Evolutionary conservation across 2,113 vertebrate genomes (phyloP).

Genomic region (Mixornis gularis): DNA sequence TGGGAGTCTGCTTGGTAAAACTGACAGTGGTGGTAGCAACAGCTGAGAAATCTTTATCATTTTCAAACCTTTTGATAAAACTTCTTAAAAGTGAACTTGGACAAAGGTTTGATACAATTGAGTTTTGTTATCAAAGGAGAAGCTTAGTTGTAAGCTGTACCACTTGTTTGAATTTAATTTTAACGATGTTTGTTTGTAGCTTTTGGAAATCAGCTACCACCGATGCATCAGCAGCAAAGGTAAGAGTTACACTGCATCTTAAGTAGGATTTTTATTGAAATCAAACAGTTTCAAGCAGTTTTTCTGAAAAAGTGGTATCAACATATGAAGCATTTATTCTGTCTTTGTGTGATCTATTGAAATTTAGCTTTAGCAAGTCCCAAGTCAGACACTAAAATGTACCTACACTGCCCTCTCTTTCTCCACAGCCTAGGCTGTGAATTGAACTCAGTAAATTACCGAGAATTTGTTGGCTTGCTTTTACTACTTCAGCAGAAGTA

Average conservation of each 20-base stretch:
- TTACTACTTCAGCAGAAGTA: background rate
- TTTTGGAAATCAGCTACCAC: conserved; percentile 82
- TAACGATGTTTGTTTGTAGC: conserved; percentile 69
- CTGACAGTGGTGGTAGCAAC: background rate
- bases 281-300: background rate
- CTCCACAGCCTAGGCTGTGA: background rate
- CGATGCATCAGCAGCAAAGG: conserved; percentile 93
- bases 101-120: background rate
- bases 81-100: background rate
- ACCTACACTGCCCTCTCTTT: rapidly evolving
- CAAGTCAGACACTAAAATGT: background rate
- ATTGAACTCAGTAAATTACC: background rate
- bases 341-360: background rate
- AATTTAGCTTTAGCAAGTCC: background rate
- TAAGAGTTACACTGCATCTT: conserved; percentile 28
- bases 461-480: background rate
- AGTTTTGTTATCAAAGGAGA: background rate
- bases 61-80: background rate
- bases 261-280: background rate
- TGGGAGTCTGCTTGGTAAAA: background rate
- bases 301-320: background rate
- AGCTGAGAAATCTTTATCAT: background rate
- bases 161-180: background rate
- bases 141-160: background rate
- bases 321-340: background rate